These are phyloP conservation scores for Pardosa pseudoannulata DNA, from an alignment of 2,888 invertebrate genomes.

Conservation along the genomic window DNA sequence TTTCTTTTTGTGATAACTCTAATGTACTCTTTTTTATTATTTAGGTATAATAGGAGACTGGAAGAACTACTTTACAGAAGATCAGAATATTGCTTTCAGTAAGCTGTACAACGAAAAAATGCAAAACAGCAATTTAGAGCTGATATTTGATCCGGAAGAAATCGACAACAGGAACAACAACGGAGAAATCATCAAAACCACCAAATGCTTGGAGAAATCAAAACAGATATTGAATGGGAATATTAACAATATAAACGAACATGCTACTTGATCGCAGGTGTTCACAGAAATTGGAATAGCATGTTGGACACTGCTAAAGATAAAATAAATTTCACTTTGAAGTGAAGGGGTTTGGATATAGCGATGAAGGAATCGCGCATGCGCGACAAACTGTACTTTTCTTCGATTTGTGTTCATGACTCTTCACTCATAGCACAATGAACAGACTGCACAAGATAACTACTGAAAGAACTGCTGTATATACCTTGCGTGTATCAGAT, in stretches of 20 bases:
- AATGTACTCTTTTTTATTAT: too few relatives aligned
- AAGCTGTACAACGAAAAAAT: conserved; percentile 75
- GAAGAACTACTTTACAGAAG: conserved; percentile 76
- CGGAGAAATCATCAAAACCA: background rate
- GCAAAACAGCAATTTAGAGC: conserved; percentile 71
- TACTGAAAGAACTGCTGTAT: background rate
- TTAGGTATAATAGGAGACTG: conserved; percentile 77
- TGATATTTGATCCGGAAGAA: conserved; percentile 72
- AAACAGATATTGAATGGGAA: conserved; percentile 2
- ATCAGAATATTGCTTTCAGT: conserved; percentile 76
- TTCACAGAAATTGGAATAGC: background rate
- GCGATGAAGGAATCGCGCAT: background rate
- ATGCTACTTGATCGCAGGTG: conserved; percentile 22
- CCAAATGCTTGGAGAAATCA: background rate
- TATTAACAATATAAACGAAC: conserved; percentile 5
- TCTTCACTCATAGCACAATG: background rate
- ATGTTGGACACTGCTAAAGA: background rate
- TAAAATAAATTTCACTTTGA: background rate
- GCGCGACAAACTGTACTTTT: background rate
- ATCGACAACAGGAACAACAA: conserved; percentile 68
- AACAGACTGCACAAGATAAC: background rate
- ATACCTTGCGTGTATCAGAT: background rate
- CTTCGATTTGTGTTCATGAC: background rate
- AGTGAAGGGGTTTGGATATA: background rate
- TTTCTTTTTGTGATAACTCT: too few relatives aligned